Evolutionary conservation across 2,797 vertebrate genomes (phyloP), one percentile per base, ranked within the genome.

Genomic region (Orientallactaga sibirica): DNA sequence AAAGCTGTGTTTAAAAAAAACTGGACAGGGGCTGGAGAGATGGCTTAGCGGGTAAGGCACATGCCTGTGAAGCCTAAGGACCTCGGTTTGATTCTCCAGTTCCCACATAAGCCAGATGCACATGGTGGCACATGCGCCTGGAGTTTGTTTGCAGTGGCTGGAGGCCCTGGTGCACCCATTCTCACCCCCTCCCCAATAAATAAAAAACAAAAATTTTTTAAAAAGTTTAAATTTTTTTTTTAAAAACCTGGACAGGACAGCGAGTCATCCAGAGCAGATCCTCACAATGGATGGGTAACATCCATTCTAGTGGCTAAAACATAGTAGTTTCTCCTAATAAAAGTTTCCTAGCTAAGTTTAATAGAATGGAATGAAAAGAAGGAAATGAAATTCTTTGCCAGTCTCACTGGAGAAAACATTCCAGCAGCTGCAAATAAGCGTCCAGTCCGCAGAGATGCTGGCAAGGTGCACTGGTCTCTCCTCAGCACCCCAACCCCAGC

Each of bases 271-370:
- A 76, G 48, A 52, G 75, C 48, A 5, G 41, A 27, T 29, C 18
- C 48, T 76, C 48, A 76, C 20, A 76, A 20, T 61, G 58, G 29
- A 55, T 78, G 82, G 90, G 14, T 71, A 87, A 66, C 75, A 52
- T 25, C 62, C 33, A 10, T 74, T 52, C 19, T 58, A 55, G 25
- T 52, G 68, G 88, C 25, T n/a, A 58, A 58, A 48, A 7, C 18
- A 33, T 58, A 85, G n/a, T 48, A 85, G n/a, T 29, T 29, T 75
- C 87, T 92, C 22, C 84, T 67, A 81, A 41, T 67, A 85, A 58
- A 16, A 58, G 16, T 16, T n/a, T 82, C 19, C 6, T 86, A 77
- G 29, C 66, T 87, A 87, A 92, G 55, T n/a, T 70, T 77, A 62
- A 20, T 41, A 41, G 16, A 55, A 90, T 4, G 18, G 16, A 76